phyloP scores from a whole-genome alignment of 2,888 invertebrate genomes.

The Caenorhabditis sulstoni region DNA sequence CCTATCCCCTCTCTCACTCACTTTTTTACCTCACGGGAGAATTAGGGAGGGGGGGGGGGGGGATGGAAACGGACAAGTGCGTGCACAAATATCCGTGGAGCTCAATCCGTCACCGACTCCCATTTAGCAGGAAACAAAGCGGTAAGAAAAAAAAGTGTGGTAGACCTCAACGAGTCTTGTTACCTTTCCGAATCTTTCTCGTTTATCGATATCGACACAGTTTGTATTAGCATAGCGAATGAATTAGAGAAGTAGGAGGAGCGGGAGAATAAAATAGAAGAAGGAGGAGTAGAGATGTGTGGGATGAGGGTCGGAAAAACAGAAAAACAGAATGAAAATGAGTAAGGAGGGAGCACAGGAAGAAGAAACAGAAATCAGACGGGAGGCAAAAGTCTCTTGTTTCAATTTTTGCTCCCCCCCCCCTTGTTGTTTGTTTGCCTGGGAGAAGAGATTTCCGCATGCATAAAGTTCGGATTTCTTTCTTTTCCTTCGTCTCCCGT shows the following conservation, averaged over 20 bases:
- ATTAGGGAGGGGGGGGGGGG: conserved; percentile 4
- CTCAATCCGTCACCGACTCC: conserved; percentile 20
- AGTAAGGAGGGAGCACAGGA: no score
- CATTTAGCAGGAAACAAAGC: no score
- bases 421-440: conserved; percentile 25
- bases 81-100: conserved; percentile 56
- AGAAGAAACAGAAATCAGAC: conserved; percentile 22
- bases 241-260: no score
- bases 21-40: neutral
- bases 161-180: no score
- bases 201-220: no score
- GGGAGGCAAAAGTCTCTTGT: conserved; percentile 27
- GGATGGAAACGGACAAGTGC: conserved; percentile 44
- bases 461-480: conserved; percentile 35
- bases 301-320: neutral
- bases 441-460: conserved; percentile 39
- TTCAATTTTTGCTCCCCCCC: conserved; percentile 31
- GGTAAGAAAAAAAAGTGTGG: no score
- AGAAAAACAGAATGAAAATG: neutral
- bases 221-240: no score
- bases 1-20: no score
- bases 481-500: no score
- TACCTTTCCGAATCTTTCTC: no score
- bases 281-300: no score
- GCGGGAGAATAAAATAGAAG: no score